A percentile compares a stretch with the other conserved stretches of the same genome.
Evolutionary conservation across 2,888 invertebrate genomes (phyloP).

Genomic region (Pristionchus maxplancki): DNA sequence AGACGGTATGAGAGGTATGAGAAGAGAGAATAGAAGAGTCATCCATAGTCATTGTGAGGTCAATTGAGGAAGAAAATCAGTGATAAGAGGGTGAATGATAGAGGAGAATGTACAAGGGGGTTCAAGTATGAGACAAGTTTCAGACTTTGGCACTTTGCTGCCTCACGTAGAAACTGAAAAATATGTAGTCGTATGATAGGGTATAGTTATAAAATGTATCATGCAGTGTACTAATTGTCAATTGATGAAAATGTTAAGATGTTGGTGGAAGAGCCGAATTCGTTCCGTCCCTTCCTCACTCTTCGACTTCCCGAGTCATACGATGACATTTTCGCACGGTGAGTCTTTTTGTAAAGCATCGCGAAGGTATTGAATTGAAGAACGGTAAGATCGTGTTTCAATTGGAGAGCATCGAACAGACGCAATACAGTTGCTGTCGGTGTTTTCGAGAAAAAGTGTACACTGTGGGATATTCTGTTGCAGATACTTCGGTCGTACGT

Average conservation of each 20-base stretch:
- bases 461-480: background rate
- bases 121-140: background rate
- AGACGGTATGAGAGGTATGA: constrained; percentile 37
- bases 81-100: background rate
- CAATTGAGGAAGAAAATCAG: background rate
- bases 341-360: constrained; percentile 11
- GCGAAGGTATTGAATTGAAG: too few species aligned
- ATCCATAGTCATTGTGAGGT: background rate
- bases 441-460: too few species aligned
- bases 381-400: background rate
- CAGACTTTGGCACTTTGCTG: background rate
- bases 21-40: constrained; percentile 6
- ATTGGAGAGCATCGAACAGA: background rate
- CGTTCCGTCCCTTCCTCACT: constrained; percentile 62
- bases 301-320: constrained; percentile 62
- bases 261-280: constrained; percentile 57
- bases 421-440: background rate
- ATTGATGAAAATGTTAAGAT: too few species aligned
- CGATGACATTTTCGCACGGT: constrained; percentile 68
- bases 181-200: too few species aligned
- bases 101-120: background rate
- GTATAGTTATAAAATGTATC: too few species aligned
- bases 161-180: background rate
- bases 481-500: constrained; percentile 53
- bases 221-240: too few species aligned